phyloP scores from a whole-genome alignment of 2,113 vertebrate species.

The Varanus komodoensis region DNA sequence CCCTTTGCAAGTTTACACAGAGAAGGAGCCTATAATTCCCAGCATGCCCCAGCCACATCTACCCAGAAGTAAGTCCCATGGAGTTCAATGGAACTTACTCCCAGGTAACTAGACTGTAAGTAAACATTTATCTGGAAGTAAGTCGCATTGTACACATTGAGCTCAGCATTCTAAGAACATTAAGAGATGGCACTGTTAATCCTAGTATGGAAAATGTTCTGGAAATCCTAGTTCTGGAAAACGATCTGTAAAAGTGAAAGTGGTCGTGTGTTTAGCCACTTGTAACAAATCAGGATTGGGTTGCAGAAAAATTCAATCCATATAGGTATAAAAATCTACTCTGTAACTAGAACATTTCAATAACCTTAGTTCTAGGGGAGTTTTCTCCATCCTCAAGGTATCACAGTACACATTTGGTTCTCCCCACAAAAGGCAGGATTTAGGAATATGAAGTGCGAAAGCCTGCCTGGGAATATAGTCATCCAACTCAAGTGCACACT shows the following conservation, averaged over 20 bases:
- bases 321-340: conserved; percentile 35
- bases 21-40: no score
- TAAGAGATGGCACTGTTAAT: conserved; percentile 32
- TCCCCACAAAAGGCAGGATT: background rate
- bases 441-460: background rate
- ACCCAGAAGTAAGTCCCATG: no score
- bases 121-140: background rate
- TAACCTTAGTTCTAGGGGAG: conserved; percentile 4
- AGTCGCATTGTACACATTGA: background rate
- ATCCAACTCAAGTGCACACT: background rate
- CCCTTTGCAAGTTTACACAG: no score
- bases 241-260: conserved; percentile 65
- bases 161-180: background rate
- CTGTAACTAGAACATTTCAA: conserved; percentile 33
- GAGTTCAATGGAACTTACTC: no score
- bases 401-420: background rate
- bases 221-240: conserved; percentile 49
- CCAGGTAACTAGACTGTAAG: no score
- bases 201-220: conserved; percentile 59
- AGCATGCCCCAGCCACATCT: no score
- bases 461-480: background rate
- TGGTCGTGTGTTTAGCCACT: conserved; percentile 67
- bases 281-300: conserved; percentile 29
- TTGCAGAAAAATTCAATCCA: conserved; percentile 46
- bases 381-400: conserved; percentile 22